Conservation (phyloP, 2,113 vertebrate species). For the Euleptes europaea region DNA sequence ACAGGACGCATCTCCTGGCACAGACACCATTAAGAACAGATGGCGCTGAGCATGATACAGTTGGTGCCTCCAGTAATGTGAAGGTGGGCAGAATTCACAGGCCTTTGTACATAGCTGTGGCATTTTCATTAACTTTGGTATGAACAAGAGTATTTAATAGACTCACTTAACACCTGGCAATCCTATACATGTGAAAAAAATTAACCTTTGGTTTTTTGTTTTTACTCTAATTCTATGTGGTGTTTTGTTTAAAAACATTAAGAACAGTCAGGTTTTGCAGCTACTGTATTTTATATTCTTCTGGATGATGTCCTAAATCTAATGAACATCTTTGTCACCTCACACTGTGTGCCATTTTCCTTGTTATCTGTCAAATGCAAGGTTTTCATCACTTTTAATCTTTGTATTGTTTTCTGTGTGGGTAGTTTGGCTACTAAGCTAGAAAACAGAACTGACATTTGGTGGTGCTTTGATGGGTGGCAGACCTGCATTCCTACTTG, state of each 20-base stretch:
- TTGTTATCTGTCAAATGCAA: conserved; percentile 47
- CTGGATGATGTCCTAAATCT: conserved; percentile 45
- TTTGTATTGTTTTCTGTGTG: conserved; percentile 39
- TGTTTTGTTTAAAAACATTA: conserved; percentile 12
- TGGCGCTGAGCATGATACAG: not conserved
- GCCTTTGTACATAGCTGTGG: not conserved
- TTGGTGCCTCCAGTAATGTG: not conserved
- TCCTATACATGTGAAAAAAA: conserved; percentile 50
- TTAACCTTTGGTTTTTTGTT: conserved; percentile 37
- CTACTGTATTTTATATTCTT: conserved; percentile 43
- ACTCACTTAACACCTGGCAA: conserved; percentile 37
- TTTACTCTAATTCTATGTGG: conserved; percentile 43
- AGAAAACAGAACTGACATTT: conserved; percentile 37
- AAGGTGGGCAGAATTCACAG: not conserved
- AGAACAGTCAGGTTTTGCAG: conserved; percentile 9
- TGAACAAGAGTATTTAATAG: conserved; percentile 34
- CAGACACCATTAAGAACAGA: not conserved
- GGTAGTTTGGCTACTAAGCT: conserved; percentile 13
- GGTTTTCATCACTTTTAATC: conserved; percentile 55
- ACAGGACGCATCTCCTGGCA: conserved; percentile 41
- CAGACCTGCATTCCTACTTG: not conserved
- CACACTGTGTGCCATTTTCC: conserved; percentile 32
- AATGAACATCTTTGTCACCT: conserved; percentile 59
- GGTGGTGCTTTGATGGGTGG: conserved; percentile 37
- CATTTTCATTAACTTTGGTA: conserved; percentile 18